Base-by-base conservation (phyloP, 2,888 invertebrate genomes). In the Andrena marginata region DNA sequence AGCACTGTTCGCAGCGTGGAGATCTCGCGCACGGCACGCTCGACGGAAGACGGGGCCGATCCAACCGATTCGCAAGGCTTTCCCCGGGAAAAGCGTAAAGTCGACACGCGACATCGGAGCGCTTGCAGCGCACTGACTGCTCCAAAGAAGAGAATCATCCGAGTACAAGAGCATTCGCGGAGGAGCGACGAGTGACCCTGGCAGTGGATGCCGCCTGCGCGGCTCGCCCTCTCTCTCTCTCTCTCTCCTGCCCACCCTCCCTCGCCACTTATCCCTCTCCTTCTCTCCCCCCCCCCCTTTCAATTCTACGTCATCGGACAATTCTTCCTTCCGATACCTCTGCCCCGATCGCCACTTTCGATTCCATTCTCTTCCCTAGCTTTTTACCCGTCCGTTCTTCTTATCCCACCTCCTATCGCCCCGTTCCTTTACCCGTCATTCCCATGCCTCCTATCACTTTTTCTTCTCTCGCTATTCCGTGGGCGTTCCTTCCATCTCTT, bases 121-220 rank as follows among this genome's bases (percentile, higher is more conserved):
- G 89, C 90, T 89, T 86, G 85, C 68, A 84, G 86, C 90, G 90
- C 87, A 90, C 89, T 89, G 89, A 89, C 75, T 72, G 81, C 78
- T 64, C 51, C 77, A 16, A 70, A 80, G 72, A 82, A 76, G 80
- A 78, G 85, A 81, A 81, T 79, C 82, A 78, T 71, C 80, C 80
- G 80, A 80, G 82, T 68, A 79, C 54, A 77, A 75, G 71, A 86
- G 77, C 33, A 67, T 70, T 74, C 78, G 77, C 62, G 82, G 69
- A 82, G 84, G 80, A 84, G 80, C 79, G 87, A 67, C 82, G 84
- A 82, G 84, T 92, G 93, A 93, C 93, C 93, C 93, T 93, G 94
- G 94, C 94, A 93, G 91, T 93, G 93, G 93, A 91, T 87, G 90
- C 93, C 94, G 94, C 94, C 93, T 94, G 94, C 94, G 94, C 94